Conservation (phyloP, 2,888 invertebrate genomes). For the Drosophila macrospina region DNA sequence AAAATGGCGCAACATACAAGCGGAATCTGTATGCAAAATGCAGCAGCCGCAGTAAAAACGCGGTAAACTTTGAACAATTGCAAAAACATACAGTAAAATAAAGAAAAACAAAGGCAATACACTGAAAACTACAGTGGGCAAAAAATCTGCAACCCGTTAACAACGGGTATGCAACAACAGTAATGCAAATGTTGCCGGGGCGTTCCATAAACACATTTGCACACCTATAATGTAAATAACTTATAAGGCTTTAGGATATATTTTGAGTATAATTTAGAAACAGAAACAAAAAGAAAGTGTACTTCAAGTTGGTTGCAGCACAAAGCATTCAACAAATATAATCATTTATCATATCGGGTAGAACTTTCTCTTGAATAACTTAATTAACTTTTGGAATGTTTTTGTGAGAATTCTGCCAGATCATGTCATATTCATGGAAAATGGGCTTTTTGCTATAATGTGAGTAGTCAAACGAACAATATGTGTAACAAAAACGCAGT, state of each 20-base stretch:
- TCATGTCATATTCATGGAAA: not conserved
- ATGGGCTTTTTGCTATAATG: conserved; percentile 7
- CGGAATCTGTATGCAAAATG: conserved; percentile 70
- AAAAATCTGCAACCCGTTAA: conserved; percentile 75
- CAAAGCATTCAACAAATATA: conserved; percentile 32
- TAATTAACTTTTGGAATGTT: conserved; percentile 73
- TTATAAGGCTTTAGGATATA: conserved; percentile 73
- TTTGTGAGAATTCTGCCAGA: conserved; percentile 22
- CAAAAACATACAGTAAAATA: conserved; percentile 55
- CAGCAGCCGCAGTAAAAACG: conserved; percentile 74
- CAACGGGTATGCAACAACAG: too few relatives aligned
- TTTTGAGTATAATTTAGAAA: conserved; percentile 71
- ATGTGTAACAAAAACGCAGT: not conserved
- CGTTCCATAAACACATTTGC: conserved; percentile 61
- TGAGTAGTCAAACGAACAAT: conserved; percentile 1
- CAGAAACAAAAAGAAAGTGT: conserved; percentile 27
- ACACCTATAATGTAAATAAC: conserved; percentile 66
- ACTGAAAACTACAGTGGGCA: conserved; percentile 73
- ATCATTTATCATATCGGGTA: conserved; percentile 39
- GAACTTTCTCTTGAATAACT: conserved; percentile 56
- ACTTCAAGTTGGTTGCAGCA: conserved; percentile 13
- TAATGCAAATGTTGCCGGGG: conserved; percentile 46
- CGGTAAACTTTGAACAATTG: conserved; percentile 77
- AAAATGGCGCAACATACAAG: conserved; percentile 44
- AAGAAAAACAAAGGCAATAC: conserved; percentile 58